These are phyloP conservation scores for Caenorhabditis zanzibari DNA, from an alignment of 2,888 invertebrate species.

Conservation along the genomic window DNA sequence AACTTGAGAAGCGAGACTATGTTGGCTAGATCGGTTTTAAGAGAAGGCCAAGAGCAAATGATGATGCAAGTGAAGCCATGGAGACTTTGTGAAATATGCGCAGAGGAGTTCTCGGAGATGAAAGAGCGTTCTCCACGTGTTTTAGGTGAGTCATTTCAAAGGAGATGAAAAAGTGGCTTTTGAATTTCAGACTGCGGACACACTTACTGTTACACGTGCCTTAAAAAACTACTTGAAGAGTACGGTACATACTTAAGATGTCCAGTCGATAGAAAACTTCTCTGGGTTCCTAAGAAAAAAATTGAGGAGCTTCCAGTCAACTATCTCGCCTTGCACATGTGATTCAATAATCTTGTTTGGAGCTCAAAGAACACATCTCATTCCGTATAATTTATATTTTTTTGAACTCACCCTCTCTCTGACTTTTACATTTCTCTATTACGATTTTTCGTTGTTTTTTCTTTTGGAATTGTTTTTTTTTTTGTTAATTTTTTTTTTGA, in stretches of 20 bases:
- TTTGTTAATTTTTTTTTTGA: too few relatives aligned
- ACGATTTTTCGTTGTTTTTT: too few relatives aligned
- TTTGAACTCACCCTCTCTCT: too few relatives aligned
- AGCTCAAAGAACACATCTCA: too few relatives aligned
- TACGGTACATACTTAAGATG: background rate
- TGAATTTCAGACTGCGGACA: background rate
- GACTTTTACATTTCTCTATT: too few relatives aligned
- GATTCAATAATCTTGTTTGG: background rate
- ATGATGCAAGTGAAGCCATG: background rate
- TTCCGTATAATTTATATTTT: too few relatives aligned
- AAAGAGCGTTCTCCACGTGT: background rate
- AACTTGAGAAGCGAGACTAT: too few relatives aligned
- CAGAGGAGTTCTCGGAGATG: background rate
- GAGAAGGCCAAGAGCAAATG: background rate
- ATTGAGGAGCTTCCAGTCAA: background rate
- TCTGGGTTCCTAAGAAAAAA: too few relatives aligned
- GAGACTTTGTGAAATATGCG: background rate
- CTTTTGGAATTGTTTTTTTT: too few relatives aligned
- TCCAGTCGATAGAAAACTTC: background rate
- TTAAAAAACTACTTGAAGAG: background rate
- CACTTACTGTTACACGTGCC: background rate
- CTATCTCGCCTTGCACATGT: background rate
- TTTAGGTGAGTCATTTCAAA: background rate
- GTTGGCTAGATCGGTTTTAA: too few relatives aligned
- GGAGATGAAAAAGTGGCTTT: background rate